Conservation (phyloP, 2,888 invertebrate genomes). For the Dastarcus helophoroides region DNA sequence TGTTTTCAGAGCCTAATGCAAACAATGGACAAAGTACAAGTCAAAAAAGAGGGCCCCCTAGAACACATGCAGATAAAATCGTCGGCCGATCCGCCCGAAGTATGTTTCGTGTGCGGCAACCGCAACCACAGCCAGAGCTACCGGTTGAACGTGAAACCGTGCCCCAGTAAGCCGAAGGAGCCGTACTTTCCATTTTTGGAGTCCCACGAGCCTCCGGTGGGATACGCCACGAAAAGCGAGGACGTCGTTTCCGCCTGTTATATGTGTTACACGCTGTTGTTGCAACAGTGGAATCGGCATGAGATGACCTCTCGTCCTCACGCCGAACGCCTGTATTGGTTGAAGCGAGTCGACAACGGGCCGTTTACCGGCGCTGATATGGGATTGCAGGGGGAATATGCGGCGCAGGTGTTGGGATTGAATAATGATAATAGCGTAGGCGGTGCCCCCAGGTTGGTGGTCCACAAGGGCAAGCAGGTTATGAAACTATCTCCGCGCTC, state of each 20-base stretch:
- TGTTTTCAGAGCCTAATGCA: conserved; percentile 17
- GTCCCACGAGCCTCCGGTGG: conserved; percentile 74
- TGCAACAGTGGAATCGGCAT: conserved; percentile 87
- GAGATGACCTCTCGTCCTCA: conserved; percentile 69
- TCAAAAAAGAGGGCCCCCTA: conserved; percentile 34
- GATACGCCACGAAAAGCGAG: conserved; percentile 44
- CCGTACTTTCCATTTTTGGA: conserved; percentile 89
- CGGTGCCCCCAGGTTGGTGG: too few relatives aligned
- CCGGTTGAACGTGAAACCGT: conserved; percentile 53
- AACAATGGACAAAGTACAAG: conserved; percentile 42
- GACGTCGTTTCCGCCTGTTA: conserved; percentile 62
- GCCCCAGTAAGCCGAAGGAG: conserved; percentile 57
- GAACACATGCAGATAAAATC: conserved; percentile 6
- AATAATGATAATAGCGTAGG: conserved; percentile 42
- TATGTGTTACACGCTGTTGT: conserved; percentile 74
- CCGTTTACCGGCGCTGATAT: conserved; percentile 83
- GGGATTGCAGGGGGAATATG: conserved; percentile 77
- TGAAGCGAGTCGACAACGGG: conserved; percentile 84
- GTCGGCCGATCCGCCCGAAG: conserved; percentile 20
- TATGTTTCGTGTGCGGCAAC: conserved; percentile 66
- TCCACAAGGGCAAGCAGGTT: too few relatives aligned
- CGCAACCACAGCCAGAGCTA: conserved; percentile 51
- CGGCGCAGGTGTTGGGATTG: conserved; percentile 74
- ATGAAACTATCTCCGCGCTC: too few relatives aligned
- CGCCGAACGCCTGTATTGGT: conserved; percentile 80